phyloP scores from a whole-genome alignment of 37 sponge, comb jelly and placozoan genomes.

The Chondrosia reniformis region DNA sequence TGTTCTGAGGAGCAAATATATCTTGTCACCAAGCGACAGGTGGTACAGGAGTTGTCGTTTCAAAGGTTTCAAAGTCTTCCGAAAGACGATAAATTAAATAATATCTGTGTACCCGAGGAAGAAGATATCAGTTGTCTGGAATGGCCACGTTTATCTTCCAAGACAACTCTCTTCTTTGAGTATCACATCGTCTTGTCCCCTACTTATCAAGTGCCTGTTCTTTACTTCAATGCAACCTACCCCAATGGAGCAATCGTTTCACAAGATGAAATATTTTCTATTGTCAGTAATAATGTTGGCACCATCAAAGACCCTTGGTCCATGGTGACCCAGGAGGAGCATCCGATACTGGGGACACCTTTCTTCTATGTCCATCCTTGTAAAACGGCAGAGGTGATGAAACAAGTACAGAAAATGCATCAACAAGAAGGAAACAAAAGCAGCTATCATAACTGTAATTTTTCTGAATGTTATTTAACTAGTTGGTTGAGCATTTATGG shows the following conservation, averaged over 20 bases:
- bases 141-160: too few species aligned
- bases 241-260: constrained; percentile 53
- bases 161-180: constrained; percentile 13
- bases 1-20: too few species aligned
- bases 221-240: constrained; percentile 71
- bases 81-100: too few species aligned
- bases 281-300: constrained; percentile 13
- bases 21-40: too few species aligned
- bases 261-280: constrained; percentile 69
- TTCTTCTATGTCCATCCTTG: constrained; percentile 92
- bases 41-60: too few species aligned
- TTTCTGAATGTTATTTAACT: constrained; percentile 40
- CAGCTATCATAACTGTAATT: too few species aligned
- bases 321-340: constrained; percentile 78
- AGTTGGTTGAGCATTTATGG: constrained; percentile 63
- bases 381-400: constrained; percentile 79
- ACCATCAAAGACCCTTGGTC: constrained; percentile 39
- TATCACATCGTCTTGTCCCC: constrained; percentile 81
- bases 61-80: too few species aligned
- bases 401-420: background rate
- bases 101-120: too few species aligned
- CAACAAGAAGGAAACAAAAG: background rate
- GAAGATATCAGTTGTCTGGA: too few species aligned
- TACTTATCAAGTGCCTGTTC: constrained; percentile 83
- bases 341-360: constrained; percentile 71